Percentiles rank a stretch among this genome's conserved stretches.
Evolutionary conservation across 2,888 invertebrate genomes (phyloP).

Genomic region (Acronicta psi): DNA sequence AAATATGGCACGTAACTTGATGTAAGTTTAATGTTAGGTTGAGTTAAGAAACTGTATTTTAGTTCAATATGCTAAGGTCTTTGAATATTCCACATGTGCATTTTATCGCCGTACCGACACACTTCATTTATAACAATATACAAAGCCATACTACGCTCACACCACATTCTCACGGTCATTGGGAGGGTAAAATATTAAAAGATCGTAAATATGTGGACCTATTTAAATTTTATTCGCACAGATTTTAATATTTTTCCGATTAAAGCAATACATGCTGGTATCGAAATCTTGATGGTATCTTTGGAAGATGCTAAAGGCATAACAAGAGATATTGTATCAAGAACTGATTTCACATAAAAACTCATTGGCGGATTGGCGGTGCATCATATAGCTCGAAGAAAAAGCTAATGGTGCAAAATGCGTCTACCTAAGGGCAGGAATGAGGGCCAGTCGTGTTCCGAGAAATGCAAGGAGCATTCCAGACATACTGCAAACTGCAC

Average conservation of each 20-base stretch:
- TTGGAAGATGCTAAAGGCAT: neutral
- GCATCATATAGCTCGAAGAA: constrained; percentile 59
- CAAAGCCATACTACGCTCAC: constrained; percentile 5
- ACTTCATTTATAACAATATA: constrained; percentile 26
- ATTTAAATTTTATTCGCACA: neutral
- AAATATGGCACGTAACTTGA: constrained; percentile 7
- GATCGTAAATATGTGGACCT: neutral
- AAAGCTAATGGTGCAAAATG: constrained; percentile 69
- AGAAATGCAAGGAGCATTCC: constrained; percentile 64
- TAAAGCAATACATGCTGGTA: neutral
- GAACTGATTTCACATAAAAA: constrained; percentile 17
- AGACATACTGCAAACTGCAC: constrained; percentile 68
- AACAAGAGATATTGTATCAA: constrained; percentile 3
- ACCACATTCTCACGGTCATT: constrained; percentile 40
- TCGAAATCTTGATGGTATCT: neutral
- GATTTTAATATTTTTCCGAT: neutral
- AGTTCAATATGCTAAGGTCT: constrained; percentile 35
- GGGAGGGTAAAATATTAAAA: constrained; percentile 16
- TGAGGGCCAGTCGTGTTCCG: constrained; percentile 65
- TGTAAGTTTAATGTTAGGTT: neutral
- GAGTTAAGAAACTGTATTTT: constrained; percentile 6
- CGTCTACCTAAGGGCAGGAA: constrained; percentile 63
- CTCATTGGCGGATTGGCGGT: constrained; percentile 41
- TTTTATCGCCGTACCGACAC: constrained; percentile 1
- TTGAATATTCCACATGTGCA: constrained; percentile 33